Base-by-base conservation (phyloP, 1,140 invertebrate species). In the Drosophila burlai region DNA sequence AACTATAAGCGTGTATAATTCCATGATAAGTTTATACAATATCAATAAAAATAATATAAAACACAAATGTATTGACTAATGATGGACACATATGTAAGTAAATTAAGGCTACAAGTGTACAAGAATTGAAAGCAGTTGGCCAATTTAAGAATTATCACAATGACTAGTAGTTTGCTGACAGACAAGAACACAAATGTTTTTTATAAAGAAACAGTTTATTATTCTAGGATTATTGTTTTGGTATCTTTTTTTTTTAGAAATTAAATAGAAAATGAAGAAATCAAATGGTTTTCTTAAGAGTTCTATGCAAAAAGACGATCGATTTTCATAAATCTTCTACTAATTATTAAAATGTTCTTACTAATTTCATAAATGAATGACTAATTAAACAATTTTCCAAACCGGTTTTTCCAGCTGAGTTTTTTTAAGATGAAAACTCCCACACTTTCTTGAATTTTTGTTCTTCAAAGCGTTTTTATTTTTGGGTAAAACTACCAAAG, bases 91-190 rank as follows among this genome's bases (percentile, higher is more conserved):
- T 31, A 31, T 34, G 49, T 18, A 31, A 52, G 49, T 18, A 52
- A 18, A 52, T 13, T 6, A 18, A 10, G 49, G 8, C 46, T 7
- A 18, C n/a, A 50, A 31, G 26, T 31, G 46, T 26, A 13, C 21
- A 47, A 29, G 15, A 49, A 29, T 16, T 16, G 13, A 31, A 52
- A 54, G n/a, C n/a, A 34, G 10, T n/a, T 49, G 11, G 3, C 26
- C 26, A 52, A 34, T 52, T 34, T 6, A 52, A 13, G 34, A 38
- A 15, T 55, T 55, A 38, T 55, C 52, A 55, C 34, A 38, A 55
- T 55, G 52, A 55, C 13, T 38, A 16, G 52, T 4, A 55, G 3
- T 15, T 55, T 55, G 8, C 21, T 24, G 18, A 1, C 13, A 55
- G 11, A 21, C 18, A 55, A 24, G 34, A 16, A 16, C 38, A 3